Evolutionary conservation across 2,888 invertebrate genomes (phyloP).

Genomic region (Watsonalla binaria): DNA sequence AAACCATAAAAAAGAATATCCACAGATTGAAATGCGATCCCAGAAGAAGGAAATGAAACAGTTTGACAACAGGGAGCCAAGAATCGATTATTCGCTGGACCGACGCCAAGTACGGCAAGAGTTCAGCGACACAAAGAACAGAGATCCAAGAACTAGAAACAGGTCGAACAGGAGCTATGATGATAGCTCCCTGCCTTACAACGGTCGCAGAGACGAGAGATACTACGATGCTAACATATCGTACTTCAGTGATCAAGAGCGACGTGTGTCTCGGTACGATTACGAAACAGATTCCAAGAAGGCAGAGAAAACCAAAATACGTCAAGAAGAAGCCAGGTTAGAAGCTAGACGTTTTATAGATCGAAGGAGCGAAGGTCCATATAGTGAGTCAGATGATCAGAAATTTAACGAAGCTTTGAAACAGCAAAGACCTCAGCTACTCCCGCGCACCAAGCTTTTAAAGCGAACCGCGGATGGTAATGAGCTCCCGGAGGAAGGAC

Average conservation of each 20-base stretch:
- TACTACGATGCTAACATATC: constrained; percentile 71
- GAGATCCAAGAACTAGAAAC: constrained; percentile 49
- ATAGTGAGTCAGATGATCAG: constrained; percentile 76
- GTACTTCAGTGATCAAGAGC: constrained; percentile 67
- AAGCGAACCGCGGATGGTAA: constrained; percentile 74
- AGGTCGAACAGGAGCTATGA: constrained; percentile 66
- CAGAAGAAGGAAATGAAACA: constrained; percentile 58
- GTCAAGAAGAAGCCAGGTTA: constrained; percentile 69
- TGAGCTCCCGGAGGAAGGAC: constrained; percentile 79
- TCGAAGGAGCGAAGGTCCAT: constrained; percentile 62
- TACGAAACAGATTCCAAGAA: constrained; percentile 76
- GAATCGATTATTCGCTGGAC: constrained; percentile 70
- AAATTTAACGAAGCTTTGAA: constrained; percentile 75
- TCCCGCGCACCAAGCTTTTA: constrained; percentile 84
- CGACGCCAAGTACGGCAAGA: constrained; percentile 62
- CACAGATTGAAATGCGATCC: constrained; percentile 57
- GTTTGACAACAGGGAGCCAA: constrained; percentile 57
- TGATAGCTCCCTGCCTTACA: constrained; percentile 64
- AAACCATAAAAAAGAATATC: constrained; percentile 57
- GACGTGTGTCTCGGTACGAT: constrained; percentile 63
- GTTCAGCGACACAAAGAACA: constrained; percentile 51
- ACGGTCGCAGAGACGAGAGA: constrained; percentile 63
- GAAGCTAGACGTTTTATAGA: constrained; percentile 65
- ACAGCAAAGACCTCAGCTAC: constrained; percentile 76
- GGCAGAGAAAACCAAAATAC: constrained; percentile 72